Percentiles rank a stretch among this genome's conserved stretches.
These are phyloP conservation scores for Wasmannia auropunctata DNA, from an alignment of 1,140 invertebrate species.

Conservation along the genomic window DNA sequence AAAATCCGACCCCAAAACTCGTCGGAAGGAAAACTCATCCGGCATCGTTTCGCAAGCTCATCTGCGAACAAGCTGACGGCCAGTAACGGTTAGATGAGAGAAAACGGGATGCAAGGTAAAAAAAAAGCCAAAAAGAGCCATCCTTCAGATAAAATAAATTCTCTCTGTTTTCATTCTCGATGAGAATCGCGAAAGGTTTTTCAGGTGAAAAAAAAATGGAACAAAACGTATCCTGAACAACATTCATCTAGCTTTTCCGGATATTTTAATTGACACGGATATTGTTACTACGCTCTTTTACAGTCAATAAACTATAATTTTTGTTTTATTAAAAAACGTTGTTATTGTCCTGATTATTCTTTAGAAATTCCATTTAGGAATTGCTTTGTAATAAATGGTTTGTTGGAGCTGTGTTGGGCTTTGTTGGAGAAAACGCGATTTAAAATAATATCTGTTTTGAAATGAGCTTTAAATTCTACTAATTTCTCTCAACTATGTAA, in stretches of 20 bases:
- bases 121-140: slow-evolving; percentile 8
- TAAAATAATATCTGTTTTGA: not conserved
- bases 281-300: not conserved
- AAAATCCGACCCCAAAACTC: slow-evolving; percentile 63
- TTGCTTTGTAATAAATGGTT: not conserved
- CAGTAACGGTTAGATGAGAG: slow-evolving; percentile 11
- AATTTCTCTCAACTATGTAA: not conserved
- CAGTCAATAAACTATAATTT: not conserved
- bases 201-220: not conserved
- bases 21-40: slow-evolving; percentile 43
- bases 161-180: not conserved
- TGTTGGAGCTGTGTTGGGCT: too few relatives aligned
- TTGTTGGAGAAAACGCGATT: not conserved
- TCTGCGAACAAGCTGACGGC: not conserved
- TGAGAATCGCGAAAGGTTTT: not conserved
- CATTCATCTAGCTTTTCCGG: not conserved
- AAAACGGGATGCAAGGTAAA: not conserved
- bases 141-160: slow-evolving; percentile 24
- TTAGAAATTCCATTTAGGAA: not conserved
- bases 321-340: not conserved
- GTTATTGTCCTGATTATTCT: slow-evolving; percentile 12
- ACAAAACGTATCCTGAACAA: too few relatives aligned
- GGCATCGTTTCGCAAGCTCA: slow-evolving; percentile 57
- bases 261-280: not conserved
- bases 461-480: not conserved